Conservation (phyloP, 2,888 invertebrate genomes). For the Chymomyza procnemis region DNA sequence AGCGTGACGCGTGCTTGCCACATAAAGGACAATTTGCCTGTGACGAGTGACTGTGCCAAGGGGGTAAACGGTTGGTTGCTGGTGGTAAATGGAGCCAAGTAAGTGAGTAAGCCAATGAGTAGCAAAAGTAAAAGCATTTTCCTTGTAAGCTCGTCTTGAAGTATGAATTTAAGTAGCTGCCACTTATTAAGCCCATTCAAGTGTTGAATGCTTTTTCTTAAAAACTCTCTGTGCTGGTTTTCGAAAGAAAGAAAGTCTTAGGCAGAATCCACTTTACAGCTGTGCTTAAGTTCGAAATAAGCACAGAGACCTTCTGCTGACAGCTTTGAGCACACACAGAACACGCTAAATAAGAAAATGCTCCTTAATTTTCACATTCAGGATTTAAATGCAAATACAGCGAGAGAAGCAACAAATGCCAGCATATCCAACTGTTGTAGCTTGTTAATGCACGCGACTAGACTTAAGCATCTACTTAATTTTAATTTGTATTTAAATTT, state of each 20-base stretch:
- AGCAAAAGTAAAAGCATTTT: constrained; percentile 4
- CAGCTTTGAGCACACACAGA: neutral
- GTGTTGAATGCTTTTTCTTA: neutral
- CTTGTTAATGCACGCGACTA: constrained; percentile 29
- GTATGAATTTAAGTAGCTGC: neutral
- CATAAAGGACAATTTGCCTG: constrained; percentile 61
- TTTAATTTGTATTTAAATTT: constrained; percentile 63
- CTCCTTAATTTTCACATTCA: neutral
- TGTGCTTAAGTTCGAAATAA: neutral
- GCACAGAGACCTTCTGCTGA: neutral
- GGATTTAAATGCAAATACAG: neutral
- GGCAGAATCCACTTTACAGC: neutral
- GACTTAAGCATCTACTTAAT: constrained; percentile 61
- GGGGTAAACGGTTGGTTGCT: too few species aligned
- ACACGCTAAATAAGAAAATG: neutral
- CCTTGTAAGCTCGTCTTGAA: neutral
- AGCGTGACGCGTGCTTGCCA: constrained; percentile 52
- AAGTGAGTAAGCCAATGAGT: constrained; percentile 16
- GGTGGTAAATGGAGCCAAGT: neutral
- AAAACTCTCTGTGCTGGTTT: neutral
- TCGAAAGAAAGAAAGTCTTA: neutral
- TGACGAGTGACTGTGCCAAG: neutral
- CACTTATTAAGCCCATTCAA: neutral
- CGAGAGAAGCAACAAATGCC: neutral
- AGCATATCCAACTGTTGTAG: neutral